These are phyloP conservation scores for Masticophis lateralis DNA, from an alignment of 2,797 vertebrate genomes.

Conservation along the genomic window DNA sequence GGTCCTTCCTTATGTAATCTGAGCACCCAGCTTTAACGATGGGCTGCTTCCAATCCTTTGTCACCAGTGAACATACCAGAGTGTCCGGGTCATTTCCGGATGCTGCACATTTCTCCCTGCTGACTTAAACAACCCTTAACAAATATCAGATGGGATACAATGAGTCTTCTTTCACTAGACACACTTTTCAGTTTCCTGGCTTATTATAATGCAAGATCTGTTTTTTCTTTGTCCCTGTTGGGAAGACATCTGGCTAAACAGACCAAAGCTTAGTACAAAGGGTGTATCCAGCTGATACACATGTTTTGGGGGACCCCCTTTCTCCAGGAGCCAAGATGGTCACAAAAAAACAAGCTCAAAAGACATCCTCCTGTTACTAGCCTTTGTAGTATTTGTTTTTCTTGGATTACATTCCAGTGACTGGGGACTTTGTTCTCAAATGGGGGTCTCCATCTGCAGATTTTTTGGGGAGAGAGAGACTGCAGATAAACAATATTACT, in stretches of 20 bases:
- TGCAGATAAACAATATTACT: conserved; percentile 45
- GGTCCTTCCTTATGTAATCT: conserved; percentile 14
- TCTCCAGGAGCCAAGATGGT: conserved; percentile 73
- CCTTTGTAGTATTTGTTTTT: conserved; percentile 81
- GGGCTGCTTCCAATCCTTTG: conserved; percentile 49
- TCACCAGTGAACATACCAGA: conserved; percentile 55
- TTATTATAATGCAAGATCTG: conserved; percentile 72
- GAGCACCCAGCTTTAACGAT: conserved; percentile 32
- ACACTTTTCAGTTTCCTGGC: conserved; percentile 52
- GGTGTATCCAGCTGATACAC: conserved; percentile 73
- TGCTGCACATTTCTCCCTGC: conserved; percentile 47
- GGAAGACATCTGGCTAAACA: conserved; percentile 95
- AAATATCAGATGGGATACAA: conserved; percentile 69
- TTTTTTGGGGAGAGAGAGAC: conserved; percentile 25
- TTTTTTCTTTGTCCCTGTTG: conserved; percentile 70
- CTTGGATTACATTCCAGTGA: conserved; percentile 73
- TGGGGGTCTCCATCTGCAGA: conserved; percentile 62
- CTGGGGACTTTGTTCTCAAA: conserved; percentile 67
- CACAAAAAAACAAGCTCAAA: conserved; percentile 78
- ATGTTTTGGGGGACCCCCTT: conserved; percentile 71
- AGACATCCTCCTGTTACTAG: conserved; percentile 76
- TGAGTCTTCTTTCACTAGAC: conserved; percentile 60
- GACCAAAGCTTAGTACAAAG: conserved; percentile 79
- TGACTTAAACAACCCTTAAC: conserved; percentile 65
- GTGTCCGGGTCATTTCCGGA: conserved; percentile 57